These are phyloP conservation scores for Sesamia inferens DNA, from an alignment of 2,888 invertebrate genomes.

Conservation along the genomic window DNA sequence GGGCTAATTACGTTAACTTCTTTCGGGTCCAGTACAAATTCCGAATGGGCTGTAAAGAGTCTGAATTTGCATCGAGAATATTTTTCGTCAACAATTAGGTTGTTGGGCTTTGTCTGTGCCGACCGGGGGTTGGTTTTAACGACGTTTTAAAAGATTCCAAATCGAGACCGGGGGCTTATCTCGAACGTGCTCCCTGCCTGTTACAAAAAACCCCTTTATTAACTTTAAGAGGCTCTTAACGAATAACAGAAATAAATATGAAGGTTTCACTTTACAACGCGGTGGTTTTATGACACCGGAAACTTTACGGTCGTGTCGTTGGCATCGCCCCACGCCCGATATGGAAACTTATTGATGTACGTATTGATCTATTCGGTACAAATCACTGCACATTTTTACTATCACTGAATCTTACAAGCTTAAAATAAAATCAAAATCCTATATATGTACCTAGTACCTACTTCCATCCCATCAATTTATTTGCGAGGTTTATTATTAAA, in stretches of 20 bases:
- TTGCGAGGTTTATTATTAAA: neutral
- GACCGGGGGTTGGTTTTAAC: conserved; percentile 87
- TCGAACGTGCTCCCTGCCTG: conserved; percentile 84
- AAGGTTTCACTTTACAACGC: conserved; percentile 80
- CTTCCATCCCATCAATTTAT: conserved; percentile 5
- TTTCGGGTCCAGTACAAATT: conserved; percentile 86
- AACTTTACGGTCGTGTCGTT: conserved; percentile 78
- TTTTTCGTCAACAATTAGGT: conserved; percentile 89
- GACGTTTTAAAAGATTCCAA: conserved; percentile 89
- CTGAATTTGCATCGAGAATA: conserved; percentile 89
- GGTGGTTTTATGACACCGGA: conserved; percentile 78
- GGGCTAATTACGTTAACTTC: conserved; percentile 86
- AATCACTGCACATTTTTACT: conserved; percentile 17
- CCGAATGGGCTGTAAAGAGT: conserved; percentile 88
- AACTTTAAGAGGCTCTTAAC: conserved; percentile 88
- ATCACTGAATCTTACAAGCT: conserved; percentile 2
- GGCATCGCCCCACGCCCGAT: conserved; percentile 55
- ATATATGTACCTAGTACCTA: neutral
- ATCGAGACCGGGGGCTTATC: conserved; percentile 86
- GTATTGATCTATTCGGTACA: conserved; percentile 6
- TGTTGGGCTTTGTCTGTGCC: conserved; percentile 85
- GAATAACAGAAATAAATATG: conserved; percentile 89
- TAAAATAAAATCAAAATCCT: conserved; percentile 7
- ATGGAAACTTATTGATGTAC: conserved; percentile 58
- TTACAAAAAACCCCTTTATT: conserved; percentile 88